phyloP scores from a whole-genome alignment of 2,888 invertebrate genomes.

The Boloria selene region DNA sequence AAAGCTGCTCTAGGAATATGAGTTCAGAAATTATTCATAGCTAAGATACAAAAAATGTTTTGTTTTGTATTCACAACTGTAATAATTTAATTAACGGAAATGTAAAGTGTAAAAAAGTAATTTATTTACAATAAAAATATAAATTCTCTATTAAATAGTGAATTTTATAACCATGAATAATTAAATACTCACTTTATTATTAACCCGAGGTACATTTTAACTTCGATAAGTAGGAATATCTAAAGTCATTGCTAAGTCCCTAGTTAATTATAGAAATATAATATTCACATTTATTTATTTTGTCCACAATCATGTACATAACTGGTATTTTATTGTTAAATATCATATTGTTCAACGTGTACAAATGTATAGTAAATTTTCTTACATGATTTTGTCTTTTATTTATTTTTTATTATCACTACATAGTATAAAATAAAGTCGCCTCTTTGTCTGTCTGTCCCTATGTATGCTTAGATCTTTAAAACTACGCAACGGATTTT shows the following conservation, averaged over 20 bases:
- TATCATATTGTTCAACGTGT: constrained; percentile 70
- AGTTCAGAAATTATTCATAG: constrained; percentile 31
- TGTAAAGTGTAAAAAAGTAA: constrained; percentile 35
- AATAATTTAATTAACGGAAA: constrained; percentile 18
- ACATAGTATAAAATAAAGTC: no score
- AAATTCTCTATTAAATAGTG: constrained; percentile 60
- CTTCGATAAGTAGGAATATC: constrained; percentile 39
- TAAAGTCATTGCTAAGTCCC: constrained; percentile 54
- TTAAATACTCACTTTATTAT: constrained; percentile 59
- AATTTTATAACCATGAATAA: constrained; percentile 44
- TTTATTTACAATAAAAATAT: constrained; percentile 39
- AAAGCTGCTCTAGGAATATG: constrained; percentile 37
- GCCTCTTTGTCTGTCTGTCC: no score
- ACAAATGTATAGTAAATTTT: constrained; percentile 77
- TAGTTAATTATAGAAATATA: constrained; percentile 60
- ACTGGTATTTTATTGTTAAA: constrained; percentile 58
- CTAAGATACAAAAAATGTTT: background rate
- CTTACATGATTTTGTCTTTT: constrained; percentile 35
- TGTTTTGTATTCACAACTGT: constrained; percentile 14
- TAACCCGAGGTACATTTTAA: constrained; percentile 42
- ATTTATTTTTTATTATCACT: no score
- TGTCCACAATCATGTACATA: constrained; percentile 71
- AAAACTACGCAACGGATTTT: no score
- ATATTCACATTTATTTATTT: constrained; percentile 76
- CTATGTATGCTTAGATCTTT: no score